phyloP scores from a whole-genome alignment of 2,888 invertebrate genomes.

The Agrotis segetum region DNA sequence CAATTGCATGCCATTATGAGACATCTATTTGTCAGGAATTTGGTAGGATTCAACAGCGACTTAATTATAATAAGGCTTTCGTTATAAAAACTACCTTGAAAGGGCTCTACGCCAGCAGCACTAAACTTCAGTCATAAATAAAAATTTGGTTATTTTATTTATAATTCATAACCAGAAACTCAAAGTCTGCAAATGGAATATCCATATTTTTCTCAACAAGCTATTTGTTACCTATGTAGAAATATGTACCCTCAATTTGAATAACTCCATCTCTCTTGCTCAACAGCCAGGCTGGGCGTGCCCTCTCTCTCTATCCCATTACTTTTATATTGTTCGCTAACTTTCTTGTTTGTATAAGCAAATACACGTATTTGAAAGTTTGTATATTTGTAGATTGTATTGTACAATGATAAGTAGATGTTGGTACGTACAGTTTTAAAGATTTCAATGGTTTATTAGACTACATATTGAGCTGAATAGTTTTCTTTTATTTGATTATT shows the following conservation, averaged over 20 bases:
- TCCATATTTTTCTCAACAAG: conserved; percentile 87
- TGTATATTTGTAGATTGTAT: conserved; percentile 90
- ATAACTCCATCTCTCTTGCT: conserved; percentile 84
- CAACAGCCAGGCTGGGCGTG: conserved; percentile 65
- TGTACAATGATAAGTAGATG: conserved; percentile 83
- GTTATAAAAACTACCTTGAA: conserved; percentile 12
- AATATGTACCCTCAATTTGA: conserved; percentile 91
- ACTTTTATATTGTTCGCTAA: conserved; percentile 91
- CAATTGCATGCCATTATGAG: conserved; percentile 31
- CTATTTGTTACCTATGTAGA: conserved; percentile 91
- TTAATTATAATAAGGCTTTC: neutral
- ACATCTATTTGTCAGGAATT: conserved; percentile 30
- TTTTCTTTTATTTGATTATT: conserved; percentile 36
- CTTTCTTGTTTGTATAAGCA: conserved; percentile 91
- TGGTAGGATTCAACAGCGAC: conserved; percentile 16
- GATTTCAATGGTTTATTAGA: conserved; percentile 66
- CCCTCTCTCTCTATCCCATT: conserved; percentile 88
- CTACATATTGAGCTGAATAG: conserved; percentile 38
- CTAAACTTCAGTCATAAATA: conserved; percentile 28
- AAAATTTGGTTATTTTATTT: conserved; percentile 56
- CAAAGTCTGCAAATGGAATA: conserved; percentile 72
- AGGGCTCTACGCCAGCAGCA: conserved; percentile 1
- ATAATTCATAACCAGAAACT: conserved; percentile 55
- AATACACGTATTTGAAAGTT: conserved; percentile 91
- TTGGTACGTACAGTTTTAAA: conserved; percentile 70